A percentile compares a stretch with the other conserved stretches of the same genome.
phyloP scores from a whole-genome alignment of 2,797 vertebrate genomes.

The Anolis apletophallus region DNA sequence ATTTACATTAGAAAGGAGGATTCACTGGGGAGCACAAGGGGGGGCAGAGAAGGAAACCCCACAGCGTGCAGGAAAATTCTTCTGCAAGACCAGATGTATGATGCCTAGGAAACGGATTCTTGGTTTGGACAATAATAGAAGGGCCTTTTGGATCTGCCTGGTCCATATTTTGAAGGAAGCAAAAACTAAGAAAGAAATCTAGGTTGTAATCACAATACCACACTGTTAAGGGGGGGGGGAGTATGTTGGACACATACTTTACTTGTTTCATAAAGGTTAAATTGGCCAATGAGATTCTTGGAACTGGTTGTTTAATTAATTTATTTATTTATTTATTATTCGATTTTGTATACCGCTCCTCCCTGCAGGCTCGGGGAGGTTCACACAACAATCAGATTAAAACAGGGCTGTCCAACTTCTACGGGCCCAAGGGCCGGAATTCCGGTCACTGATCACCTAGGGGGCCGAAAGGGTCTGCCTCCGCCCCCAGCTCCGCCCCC shows the following conservation, averaged over 20 bases:
- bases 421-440: too few relatives aligned
- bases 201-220: neutral
- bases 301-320: neutral
- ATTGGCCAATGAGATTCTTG: neutral
- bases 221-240: neutral
- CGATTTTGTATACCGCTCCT: too few relatives aligned
- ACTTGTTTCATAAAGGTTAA: neutral
- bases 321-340: too few relatives aligned
- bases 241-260: neutral
- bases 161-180: neutral
- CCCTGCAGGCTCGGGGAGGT: too few relatives aligned
- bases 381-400: too few relatives aligned
- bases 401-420: too few relatives aligned
- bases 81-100: neutral
- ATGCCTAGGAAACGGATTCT: neutral
- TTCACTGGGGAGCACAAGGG: neutral
- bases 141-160: too few relatives aligned
- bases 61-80: neutral
- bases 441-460: too few relatives aligned
- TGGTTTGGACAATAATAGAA: neutral
- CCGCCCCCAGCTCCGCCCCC: too few relatives aligned
- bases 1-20: constrained; percentile 18
- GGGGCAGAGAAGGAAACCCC: too few relatives aligned
- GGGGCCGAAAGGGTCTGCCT: too few relatives aligned
- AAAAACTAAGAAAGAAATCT: neutral